A percentile compares a stretch with the other conserved stretches of the same genome.
Evolutionary conservation across 2,797 vertebrate species (phyloP).

Genomic region (Paratrypauchen microcephalus): DNA sequence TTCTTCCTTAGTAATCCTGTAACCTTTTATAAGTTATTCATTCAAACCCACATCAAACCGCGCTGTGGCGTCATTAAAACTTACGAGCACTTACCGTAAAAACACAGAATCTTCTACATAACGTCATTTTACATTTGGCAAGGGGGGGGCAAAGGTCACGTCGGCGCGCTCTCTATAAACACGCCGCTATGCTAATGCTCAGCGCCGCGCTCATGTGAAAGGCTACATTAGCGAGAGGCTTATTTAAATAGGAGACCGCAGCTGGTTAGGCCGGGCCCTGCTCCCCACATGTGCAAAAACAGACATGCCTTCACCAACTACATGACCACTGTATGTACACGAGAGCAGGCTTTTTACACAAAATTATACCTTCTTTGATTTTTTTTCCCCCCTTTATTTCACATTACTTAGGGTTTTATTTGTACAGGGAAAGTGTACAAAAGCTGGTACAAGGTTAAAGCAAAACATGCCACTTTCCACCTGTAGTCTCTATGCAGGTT

Average conservation of each 20-base stretch:
- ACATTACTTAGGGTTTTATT: too few species aligned
- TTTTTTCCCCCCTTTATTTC: too few species aligned
- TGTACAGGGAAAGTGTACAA: too few species aligned
- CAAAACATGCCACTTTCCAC: too few species aligned
- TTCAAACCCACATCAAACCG: constrained; percentile 11
- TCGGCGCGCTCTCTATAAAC: constrained; percentile 46
- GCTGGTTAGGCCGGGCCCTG: constrained; percentile 57
- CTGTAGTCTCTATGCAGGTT: too few species aligned
- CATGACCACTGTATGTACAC: constrained; percentile 34
- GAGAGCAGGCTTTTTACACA: not conserved
- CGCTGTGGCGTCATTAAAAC: constrained; percentile 26
- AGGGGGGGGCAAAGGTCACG: constrained; percentile 52
- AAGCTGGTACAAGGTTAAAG: too few species aligned
- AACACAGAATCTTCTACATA: constrained; percentile 30
- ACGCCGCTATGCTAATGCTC: constrained; percentile 52
- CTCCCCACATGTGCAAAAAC: constrained; percentile 70
- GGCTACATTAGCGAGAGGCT: constrained; percentile 70
- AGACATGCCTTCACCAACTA: constrained; percentile 59
- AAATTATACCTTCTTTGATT: too few species aligned
- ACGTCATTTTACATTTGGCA: constrained; percentile 54
- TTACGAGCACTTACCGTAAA: constrained; percentile 40
- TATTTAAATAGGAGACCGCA: constrained; percentile 69
- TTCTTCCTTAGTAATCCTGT: not conserved
- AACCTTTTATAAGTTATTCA: not conserved
- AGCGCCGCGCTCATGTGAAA: constrained; percentile 54